Percentiles rank a stretch among this genome's conserved stretches.
Evolutionary conservation across 2,888 invertebrate genomes (phyloP).

Genomic region (Pemphredon lugubris): DNA sequence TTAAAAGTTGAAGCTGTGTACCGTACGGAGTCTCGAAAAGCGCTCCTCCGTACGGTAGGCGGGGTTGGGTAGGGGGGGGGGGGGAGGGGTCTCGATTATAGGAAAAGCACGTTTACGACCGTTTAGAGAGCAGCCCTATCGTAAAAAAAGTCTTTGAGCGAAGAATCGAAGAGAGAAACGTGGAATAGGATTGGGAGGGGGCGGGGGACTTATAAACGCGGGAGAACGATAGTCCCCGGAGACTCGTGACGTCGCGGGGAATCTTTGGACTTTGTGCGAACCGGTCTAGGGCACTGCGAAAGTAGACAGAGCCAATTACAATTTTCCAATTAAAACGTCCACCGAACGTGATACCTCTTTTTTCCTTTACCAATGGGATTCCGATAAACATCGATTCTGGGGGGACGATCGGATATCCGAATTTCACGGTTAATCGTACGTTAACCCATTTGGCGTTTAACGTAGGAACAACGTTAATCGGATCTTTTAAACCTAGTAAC

Average conservation of each 20-base stretch:
- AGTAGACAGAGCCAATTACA: constrained; percentile 64
- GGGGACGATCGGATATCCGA: too few species aligned
- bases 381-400: constrained; percentile 1
- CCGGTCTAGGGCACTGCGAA: constrained; percentile 30
- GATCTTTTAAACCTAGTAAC: too few species aligned
- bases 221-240: constrained; percentile 43
- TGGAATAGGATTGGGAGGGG: constrained; percentile 22
- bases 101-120: constrained; percentile 45
- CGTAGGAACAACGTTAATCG: too few species aligned
- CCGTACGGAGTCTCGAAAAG: constrained; percentile 44
- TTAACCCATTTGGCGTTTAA: too few species aligned
- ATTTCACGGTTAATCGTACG: too few species aligned
- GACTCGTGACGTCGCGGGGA: constrained; percentile 43
- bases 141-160: not conserved
- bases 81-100: constrained; percentile 53
- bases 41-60: constrained; percentile 9
- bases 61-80: constrained; percentile 3
- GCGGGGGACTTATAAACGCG: constrained; percentile 24
- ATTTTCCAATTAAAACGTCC: constrained; percentile 67
- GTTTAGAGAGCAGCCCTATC: constrained; percentile 38
- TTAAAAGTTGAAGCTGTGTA: constrained; percentile 64
- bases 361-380: not conserved
- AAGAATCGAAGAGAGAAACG: constrained; percentile 8
- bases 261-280: constrained; percentile 38
- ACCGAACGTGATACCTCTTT: constrained; percentile 16